Evolutionary conservation across 2,888 invertebrate genomes (phyloP).

Genomic region (Ellobium chinense): DNA sequence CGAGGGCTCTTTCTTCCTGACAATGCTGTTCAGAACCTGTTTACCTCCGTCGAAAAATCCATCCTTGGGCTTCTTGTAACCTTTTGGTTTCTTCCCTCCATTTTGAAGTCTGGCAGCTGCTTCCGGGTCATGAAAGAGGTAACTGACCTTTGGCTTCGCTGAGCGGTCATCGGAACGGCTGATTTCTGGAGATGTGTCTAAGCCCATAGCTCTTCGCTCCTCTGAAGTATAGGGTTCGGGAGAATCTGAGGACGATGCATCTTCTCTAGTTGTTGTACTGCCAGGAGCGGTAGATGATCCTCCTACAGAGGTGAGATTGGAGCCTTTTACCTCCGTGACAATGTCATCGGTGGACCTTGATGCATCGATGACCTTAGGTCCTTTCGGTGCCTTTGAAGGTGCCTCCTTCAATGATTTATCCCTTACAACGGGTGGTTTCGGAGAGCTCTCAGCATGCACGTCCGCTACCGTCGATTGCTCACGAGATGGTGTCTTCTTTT

Average conservation of each 20-base stretch:
- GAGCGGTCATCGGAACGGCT: neutral
- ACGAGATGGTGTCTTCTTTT: neutral
- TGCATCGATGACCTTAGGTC: no score
- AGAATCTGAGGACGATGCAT: neutral
- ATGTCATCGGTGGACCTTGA: no score
- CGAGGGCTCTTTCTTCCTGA: neutral
- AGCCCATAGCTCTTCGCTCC: neutral
- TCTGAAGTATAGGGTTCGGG: neutral
- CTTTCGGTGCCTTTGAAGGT: neutral
- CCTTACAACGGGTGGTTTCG: neutral
- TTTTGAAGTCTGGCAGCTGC: slow-evolving; percentile 18
- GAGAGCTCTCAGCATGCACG: neutral
- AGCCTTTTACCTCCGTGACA: no score
- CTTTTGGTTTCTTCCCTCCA: slow-evolving; percentile 13
- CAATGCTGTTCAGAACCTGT: neutral
- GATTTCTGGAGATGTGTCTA: neutral
- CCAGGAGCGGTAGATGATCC: no score
- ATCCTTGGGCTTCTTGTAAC: slow-evolving; percentile 26
- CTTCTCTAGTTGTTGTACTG: no score
- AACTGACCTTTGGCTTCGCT: slow-evolving; percentile 21
- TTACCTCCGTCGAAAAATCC: slow-evolving; percentile 8
- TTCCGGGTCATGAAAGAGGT: slow-evolving; percentile 32
- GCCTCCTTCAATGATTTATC: no score
- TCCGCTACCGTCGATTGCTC: neutral
- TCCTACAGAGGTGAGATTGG: no score